Evolutionary conservation across 2,113 vertebrate species (phyloP).

Genomic region (Anser cygnoides): DNA sequence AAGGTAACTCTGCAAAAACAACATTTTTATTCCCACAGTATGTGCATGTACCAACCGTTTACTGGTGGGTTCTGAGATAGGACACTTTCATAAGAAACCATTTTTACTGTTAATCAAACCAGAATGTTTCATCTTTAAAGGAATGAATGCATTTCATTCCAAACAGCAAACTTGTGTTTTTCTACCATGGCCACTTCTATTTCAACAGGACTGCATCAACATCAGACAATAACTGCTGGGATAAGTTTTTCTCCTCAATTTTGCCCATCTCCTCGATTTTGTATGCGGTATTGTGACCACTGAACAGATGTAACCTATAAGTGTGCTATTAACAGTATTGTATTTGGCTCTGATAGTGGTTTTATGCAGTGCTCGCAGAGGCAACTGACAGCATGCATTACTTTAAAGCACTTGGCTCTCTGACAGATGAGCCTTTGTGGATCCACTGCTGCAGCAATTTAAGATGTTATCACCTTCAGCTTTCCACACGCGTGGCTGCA

Average conservation of each 20-base stretch:
- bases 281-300: not conserved
- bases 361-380: not conserved
- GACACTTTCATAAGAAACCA: not conserved
- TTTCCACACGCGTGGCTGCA: rapidly evolving
- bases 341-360: not conserved
- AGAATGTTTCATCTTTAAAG: conserved; percentile 22
- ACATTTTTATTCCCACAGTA: not conserved
- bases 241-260: not conserved
- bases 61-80: not conserved
- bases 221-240: conserved; percentile 1
- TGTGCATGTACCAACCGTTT: conserved; percentile 11
- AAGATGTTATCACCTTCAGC: not conserved
- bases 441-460: not conserved
- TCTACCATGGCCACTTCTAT: rapidly evolving
- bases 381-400: not conserved
- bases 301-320: not conserved
- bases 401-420: not conserved
- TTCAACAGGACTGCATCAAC: not conserved
- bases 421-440: not conserved
- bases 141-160: rapidly evolving
- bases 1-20: no score
- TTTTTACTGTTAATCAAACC: conserved; percentile 42
- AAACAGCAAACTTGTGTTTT: not conserved
- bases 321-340: not conserved
- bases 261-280: not conserved